phyloP scores from a whole-genome alignment of 2,113 vertebrate genomes.

The Vidua chalybeata region DNA sequence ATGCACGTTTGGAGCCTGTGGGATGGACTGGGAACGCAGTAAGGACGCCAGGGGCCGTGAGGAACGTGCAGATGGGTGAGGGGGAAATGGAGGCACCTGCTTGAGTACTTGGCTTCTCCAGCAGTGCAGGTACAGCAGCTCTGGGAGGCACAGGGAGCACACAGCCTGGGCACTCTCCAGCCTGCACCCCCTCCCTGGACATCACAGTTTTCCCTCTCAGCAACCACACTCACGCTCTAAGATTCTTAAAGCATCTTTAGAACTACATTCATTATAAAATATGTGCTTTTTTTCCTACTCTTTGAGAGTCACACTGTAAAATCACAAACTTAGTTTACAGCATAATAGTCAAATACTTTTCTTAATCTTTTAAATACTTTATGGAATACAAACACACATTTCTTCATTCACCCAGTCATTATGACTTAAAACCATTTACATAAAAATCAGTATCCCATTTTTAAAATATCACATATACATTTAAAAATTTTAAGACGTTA shows the following conservation, averaged over 20 bases:
- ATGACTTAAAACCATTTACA: neutral
- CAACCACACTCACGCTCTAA: fast-evolving
- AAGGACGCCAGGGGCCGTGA: neutral
- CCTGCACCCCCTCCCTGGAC: neutral
- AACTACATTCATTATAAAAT: neutral
- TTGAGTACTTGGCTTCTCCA: neutral
- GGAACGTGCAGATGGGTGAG: fast-evolving
- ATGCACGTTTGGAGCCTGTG: fast-evolving
- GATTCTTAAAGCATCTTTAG: neutral
- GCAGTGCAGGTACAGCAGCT: neutral
- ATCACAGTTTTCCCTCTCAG: neutral
- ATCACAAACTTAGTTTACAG: neutral
- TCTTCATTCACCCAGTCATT: neutral
- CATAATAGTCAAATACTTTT: neutral
- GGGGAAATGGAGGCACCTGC: neutral
- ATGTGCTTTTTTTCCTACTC: fast-evolving
- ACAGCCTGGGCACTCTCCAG: neutral
- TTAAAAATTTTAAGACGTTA: neutral
- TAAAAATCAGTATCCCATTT: neutral
- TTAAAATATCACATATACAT: neutral
- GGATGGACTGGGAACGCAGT: neutral
- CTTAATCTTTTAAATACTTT: neutral
- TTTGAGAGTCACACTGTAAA: neutral
- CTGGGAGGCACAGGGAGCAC: neutral
- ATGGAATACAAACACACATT: neutral